These are phyloP conservation scores for Glareola pratincola DNA, from an alignment of 2,113 vertebrate species.

Conservation along the genomic window DNA sequence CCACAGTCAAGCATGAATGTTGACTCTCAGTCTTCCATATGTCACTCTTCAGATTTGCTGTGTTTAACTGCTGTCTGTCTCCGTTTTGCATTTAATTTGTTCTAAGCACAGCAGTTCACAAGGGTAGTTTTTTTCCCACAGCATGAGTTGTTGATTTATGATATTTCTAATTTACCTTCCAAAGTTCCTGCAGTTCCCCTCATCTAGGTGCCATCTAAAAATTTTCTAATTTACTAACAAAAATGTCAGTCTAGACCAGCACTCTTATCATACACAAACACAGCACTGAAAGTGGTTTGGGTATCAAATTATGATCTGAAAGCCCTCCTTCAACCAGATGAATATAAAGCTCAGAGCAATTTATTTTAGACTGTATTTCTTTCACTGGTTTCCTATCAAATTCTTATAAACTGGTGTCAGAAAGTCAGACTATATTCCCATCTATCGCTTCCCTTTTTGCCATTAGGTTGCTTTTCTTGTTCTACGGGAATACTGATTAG, in stretches of 20 bases:
- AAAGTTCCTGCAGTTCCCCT: background rate
- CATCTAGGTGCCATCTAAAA: background rate
- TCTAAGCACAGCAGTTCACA: background rate
- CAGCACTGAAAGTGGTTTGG: background rate
- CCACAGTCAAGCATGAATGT: background rate
- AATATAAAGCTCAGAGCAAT: background rate
- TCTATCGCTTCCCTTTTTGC: background rate
- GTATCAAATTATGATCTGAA: background rate
- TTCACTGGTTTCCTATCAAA: background rate
- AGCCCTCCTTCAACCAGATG: background rate
- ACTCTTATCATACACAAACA: background rate
- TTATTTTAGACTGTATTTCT: background rate
- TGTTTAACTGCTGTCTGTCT: background rate
- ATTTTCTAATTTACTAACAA: background rate
- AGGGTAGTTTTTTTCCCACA: background rate
- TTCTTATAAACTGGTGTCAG: background rate
- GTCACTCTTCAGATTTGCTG: background rate
- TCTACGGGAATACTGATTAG: background rate
- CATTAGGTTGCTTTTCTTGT: background rate
- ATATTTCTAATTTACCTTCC: background rate
- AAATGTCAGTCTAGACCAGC: background rate
- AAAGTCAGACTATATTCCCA: background rate
- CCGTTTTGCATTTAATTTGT: background rate
- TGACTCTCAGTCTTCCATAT: background rate
- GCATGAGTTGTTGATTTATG: background rate